Evolutionary conservation across 1,140 invertebrate species (phyloP).

Genomic region (Chrysomallon squamiferum): DNA sequence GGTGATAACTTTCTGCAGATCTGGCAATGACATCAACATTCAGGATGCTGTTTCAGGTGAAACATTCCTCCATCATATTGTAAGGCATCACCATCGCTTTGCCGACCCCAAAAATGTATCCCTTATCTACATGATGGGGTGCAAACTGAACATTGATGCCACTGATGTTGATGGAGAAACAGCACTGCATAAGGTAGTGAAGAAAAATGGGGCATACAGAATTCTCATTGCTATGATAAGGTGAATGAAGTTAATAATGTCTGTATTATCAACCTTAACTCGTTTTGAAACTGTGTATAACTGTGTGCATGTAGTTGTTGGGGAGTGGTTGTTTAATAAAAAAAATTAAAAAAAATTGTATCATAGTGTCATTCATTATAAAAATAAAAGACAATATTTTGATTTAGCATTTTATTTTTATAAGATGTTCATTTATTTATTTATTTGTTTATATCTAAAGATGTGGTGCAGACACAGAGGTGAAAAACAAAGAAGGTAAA

Average conservation of each 20-base stretch:
- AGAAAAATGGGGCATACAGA: conserved; percentile 43
- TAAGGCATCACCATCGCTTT: conserved; percentile 39
- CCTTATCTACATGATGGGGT: conserved; percentile 50
- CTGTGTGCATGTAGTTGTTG: too few species aligned
- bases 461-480: conserved; percentile 23
- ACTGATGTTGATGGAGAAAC: conserved; percentile 44
- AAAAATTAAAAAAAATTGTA: neutral
- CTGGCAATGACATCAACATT: conserved; percentile 39
- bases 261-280: too few species aligned
- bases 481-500: conserved; percentile 22
- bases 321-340: too few species aligned
- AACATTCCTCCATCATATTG: conserved; percentile 45
- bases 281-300: too few species aligned
- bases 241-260: conserved; percentile 22
- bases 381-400: too few species aligned
- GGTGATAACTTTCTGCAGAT: conserved; percentile 36
- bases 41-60: conserved; percentile 36
- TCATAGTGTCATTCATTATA: neutral
- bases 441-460: too few species aligned
- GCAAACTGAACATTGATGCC: conserved; percentile 50
- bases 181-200: conserved; percentile 43
- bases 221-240: conserved; percentile 50
- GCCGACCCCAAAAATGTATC: conserved; percentile 44
- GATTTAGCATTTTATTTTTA: too few species aligned
- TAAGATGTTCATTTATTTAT: too few species aligned